phyloP scores from a whole-genome alignment of 2,113 vertebrate species.

The Vidua chalybeata region DNA sequence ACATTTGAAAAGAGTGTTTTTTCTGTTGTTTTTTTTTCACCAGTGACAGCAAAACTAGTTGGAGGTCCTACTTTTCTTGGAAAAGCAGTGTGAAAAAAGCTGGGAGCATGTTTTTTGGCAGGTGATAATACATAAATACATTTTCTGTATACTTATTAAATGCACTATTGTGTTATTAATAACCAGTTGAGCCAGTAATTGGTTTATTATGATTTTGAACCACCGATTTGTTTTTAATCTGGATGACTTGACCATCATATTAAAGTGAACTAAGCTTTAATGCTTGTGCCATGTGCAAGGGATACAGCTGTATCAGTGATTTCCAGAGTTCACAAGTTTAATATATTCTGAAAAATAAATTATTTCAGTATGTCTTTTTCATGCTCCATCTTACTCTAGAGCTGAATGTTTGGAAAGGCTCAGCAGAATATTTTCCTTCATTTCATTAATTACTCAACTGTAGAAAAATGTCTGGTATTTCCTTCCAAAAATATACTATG shows the following conservation, averaged over 20 bases:
- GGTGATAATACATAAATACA: neutral
- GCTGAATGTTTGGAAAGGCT: neutral
- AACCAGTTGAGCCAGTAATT: neutral
- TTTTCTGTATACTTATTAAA: neutral
- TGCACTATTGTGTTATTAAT: neutral
- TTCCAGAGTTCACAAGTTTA: conserved; percentile 22
- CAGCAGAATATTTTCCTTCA: neutral
- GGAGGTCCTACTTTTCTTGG: conserved; percentile 28
- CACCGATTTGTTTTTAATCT: conserved; percentile 1
- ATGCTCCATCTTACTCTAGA: neutral
- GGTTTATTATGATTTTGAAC: conserved; percentile 24
- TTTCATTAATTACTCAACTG: conserved; percentile 16
- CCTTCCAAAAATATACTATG: neutral
- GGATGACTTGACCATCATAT: neutral
- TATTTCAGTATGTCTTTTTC: neutral
- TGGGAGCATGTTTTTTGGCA: conserved; percentile 10
- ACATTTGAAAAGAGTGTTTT: neutral
- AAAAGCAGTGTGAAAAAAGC: neutral
- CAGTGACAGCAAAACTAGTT: neutral
- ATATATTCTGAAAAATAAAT: neutral
- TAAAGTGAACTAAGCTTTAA: conserved; percentile 2
- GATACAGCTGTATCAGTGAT: neutral
- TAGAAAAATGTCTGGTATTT: conserved; percentile 27
- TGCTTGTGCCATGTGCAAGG: neutral
- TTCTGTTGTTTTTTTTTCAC: neutral